Evolutionary conservation across 2,113 vertebrate genomes (phyloP), one percentile per base, ranked within the genome.

Genomic region (Strix uralensis): DNA sequence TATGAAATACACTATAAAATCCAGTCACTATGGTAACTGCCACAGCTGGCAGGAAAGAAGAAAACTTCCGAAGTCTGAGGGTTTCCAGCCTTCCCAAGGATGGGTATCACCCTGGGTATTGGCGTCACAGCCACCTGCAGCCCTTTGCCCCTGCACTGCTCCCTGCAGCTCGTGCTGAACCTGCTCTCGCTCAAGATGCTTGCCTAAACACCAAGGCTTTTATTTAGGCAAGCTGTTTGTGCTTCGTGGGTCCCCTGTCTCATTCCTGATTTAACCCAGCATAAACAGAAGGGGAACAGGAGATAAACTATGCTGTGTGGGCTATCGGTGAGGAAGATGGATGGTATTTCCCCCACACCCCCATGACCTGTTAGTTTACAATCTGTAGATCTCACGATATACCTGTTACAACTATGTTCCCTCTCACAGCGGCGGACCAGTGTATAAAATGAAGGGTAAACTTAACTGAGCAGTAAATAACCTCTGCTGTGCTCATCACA

Each of bases 11-110:
- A 1, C 55, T 74, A 16, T n/a, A 70, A 83, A 84, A 81, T 44
- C 46, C 32, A 67, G 22, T 97, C 96, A 86, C 81, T 91, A 89
- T 73, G 88, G 96, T 88, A 97, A 97, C 96, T 55, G 70, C 78
- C 80, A 62, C 29, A 86, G 83, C 81, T 73, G n/a, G 87, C 32
- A 92, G 72, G 44, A 90, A 90, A 94, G n/a, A 54, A 90, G 22
- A 73, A 67, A 71, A 55, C 8, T 59, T 61, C 9, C 18, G 0
- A 49, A 94, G 82, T 58, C 63, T 0, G 0, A 91, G 69, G 38
- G 57, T 51, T 92, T 87, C 40, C 70, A 87, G 92, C 54, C 81
- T 94, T 96, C 55, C 80, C 46, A 72, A 19, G 36, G 70, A 65
- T 27, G 38, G 16, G 30, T 32, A 51, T 15, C 2, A 3, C 22